Evolutionary conservation across 2,113 vertebrate genomes (phyloP), one percentile per base, ranked within the genome.

Genomic region (Cranoglanis bouderius): DNA sequence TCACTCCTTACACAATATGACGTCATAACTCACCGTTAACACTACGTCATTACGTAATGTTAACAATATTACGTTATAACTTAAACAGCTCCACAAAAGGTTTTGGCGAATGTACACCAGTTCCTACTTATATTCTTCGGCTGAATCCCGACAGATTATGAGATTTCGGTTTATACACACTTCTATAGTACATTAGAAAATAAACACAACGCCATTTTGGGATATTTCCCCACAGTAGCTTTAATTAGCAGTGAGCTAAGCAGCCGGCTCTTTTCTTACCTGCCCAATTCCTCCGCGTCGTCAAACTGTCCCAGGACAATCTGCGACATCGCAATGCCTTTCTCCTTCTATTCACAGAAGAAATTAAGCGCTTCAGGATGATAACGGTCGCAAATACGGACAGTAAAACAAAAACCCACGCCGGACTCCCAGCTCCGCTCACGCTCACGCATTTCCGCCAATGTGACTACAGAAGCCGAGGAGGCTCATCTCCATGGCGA

Each of bases 291-390:
- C 2, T 93, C 91, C 0, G 93, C 93, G 87, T 93, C 91, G 21
- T 94, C 93, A 89, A 94, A 94, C 91, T 94, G 93, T 2, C 92
- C 93, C 0, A 89, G 90, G 26, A 92, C 91, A 10, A 92, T 40
- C 70, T 77, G 61, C 18, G 88, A 87, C 92, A 93, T 91, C n/a
- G 26, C 43, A 2, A 49, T 0, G 46, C 21, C 49, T 51, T 51
- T 32, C 72, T 53, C 2, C 21, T 55, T 82, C 26, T 18, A n/a
- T 65, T 46, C 0, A 57, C 21, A 21, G 29, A 89, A 38, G 6
- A 49, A 16, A 51, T 2, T 3, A 38, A 13, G 43, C 74, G 21
- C 51, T 40, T 21, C 38, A 1, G 70, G 59, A 89, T 49, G 40
- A 82, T 4, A 75, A 0, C 0, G 40, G 19, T 3, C 26, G 43